Evolutionary conservation across 2,797 vertebrate species (phyloP).

Genomic region (Australoheros facetus): DNA sequence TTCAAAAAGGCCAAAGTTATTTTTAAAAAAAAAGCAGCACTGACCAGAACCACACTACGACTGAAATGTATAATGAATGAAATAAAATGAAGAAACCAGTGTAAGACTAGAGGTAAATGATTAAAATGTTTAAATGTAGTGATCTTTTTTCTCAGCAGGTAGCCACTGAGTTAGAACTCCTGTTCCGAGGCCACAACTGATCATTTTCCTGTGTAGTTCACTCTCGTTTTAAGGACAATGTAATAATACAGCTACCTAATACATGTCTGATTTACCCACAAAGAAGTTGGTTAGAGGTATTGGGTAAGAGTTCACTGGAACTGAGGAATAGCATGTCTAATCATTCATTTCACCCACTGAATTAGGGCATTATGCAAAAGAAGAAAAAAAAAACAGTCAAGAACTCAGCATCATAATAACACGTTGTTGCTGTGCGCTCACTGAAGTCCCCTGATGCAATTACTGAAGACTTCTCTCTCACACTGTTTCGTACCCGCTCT

Average conservation of each 20-base stretch:
- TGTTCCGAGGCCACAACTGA: neutral
- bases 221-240: neutral
- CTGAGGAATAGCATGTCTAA: neutral
- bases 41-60: neutral
- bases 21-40: neutral
- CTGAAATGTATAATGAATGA: neutral
- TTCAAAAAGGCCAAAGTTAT: neutral
- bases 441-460: constrained; percentile 50
- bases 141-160: neutral
- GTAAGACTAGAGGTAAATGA: neutral
- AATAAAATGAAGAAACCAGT: neutral
- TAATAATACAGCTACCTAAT: neutral
- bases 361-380: neutral
- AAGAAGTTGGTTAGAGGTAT: neutral
- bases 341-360: neutral
- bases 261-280: constrained; percentile 1
- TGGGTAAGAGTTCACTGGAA: neutral
- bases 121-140: neutral
- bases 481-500: constrained; percentile 62
- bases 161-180: neutral
- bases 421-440: constrained; percentile 11
- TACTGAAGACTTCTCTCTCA: constrained; percentile 59
- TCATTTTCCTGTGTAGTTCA: neutral
- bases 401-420: constrained; percentile 10
- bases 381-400: neutral